Evolutionary conservation across 2,797 vertebrate genomes (phyloP).

Genomic region (Hephaestus fuliginosus): DNA sequence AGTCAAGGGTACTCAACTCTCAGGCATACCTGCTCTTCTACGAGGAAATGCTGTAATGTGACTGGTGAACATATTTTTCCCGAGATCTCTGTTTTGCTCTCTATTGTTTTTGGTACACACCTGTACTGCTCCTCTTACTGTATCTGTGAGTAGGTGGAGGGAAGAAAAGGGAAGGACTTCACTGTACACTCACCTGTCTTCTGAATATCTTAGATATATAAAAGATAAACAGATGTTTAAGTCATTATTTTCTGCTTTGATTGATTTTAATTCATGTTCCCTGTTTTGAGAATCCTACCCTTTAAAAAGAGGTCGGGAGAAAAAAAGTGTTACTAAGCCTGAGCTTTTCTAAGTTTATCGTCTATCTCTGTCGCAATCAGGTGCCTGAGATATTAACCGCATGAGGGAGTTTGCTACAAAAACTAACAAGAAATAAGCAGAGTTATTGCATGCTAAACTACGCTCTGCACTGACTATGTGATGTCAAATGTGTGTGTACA

Average conservation of each 20-base stretch:
- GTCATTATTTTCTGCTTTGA: slow-evolving; percentile 36
- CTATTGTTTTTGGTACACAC: slow-evolving; percentile 39
- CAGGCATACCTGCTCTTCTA: slow-evolving; percentile 99
- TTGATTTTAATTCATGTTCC: slow-evolving; percentile 34
- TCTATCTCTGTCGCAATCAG: slow-evolving; percentile 19
- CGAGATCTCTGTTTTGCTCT: slow-evolving; percentile 35
- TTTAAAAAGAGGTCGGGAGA: slow-evolving; percentile 33
- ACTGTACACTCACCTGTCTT: slow-evolving; percentile 31
- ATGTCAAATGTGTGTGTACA: slow-evolving; percentile 48
- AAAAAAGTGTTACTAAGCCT: slow-evolving; percentile 22
- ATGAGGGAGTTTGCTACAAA: slow-evolving; percentile 62
- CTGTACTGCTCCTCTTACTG: slow-evolving; percentile 38
- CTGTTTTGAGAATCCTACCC: slow-evolving; percentile 20
- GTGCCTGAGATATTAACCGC: slow-evolving; percentile 58
- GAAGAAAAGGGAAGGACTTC: slow-evolving; percentile 48
- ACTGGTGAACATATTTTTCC: slow-evolving; percentile 23
- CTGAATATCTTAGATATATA: slow-evolving; percentile 23
- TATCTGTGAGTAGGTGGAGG: slow-evolving; percentile 24
- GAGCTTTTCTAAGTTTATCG: slow-evolving; percentile 25
- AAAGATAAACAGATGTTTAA: slow-evolving; percentile 26
- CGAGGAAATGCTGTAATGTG: slow-evolving; percentile 90
- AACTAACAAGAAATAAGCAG: slow-evolving; percentile 48
- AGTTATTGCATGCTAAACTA: slow-evolving; percentile 64
- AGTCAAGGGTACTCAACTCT: slow-evolving; percentile 95
- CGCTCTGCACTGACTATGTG: slow-evolving; percentile 56